Evolutionary conservation across 2,113 vertebrate genomes (phyloP).

Genomic region (Myotis yumanensis): DNA sequence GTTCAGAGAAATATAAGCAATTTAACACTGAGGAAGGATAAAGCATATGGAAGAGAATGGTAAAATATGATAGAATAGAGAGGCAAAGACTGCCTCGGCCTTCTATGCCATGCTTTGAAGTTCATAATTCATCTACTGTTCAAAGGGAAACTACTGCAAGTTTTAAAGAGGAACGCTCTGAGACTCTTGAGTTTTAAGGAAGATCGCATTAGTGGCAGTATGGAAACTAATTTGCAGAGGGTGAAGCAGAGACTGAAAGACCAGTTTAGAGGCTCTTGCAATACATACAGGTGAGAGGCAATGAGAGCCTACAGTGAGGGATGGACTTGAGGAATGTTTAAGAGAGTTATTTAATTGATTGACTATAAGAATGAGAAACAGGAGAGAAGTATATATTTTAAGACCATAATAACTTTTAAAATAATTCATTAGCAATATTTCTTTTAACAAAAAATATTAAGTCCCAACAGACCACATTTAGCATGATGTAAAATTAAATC

Average conservation of each 20-base stretch:
- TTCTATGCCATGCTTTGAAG: neutral
- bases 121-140: neutral
- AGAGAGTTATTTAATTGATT: neutral
- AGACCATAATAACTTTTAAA: neutral
- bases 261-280: neutral
- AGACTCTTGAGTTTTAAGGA: neutral
- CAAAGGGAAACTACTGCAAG: neutral
- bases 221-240: neutral
- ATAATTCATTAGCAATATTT: neutral
- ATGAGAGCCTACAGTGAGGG: neutral
- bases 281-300: neutral
- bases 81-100: neutral
- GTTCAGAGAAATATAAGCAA: neutral
- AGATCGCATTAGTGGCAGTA: neutral
- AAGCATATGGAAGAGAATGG: neutral
- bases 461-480: neutral
- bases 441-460: slow-evolving; percentile 13
- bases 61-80: neutral
- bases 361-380: neutral
- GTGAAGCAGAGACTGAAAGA: neutral
- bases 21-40: neutral
- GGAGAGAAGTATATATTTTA: neutral
- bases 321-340: neutral
- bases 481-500: neutral
- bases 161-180: neutral